Percentiles rank a stretch among this genome's conserved stretches.
These are phyloP conservation scores for Corvus cornix DNA, from an alignment of 2,113 vertebrate species.

Conservation along the genomic window DNA sequence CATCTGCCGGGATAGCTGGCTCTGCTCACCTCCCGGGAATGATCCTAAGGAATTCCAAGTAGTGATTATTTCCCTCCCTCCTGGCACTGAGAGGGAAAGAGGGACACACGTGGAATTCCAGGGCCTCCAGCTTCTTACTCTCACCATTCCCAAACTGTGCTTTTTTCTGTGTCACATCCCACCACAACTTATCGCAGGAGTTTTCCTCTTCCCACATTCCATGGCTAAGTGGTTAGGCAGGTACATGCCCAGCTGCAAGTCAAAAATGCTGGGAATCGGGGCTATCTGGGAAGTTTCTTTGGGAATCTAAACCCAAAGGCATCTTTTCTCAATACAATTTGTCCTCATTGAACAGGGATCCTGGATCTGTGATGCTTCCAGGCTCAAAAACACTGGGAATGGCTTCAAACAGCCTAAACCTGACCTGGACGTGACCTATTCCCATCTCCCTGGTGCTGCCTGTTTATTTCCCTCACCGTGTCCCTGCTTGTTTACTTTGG, in stretches of 20 bases:
- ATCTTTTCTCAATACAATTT: not conserved
- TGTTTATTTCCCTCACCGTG: not conserved
- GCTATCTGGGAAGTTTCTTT: not conserved
- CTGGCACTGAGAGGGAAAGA: not conserved
- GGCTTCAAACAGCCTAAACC: not conserved
- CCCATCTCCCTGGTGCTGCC: not conserved
- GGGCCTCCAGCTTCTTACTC: not conserved
- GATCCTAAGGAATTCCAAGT: not conserved
- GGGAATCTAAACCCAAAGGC: not conserved
- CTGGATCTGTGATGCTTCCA: not conserved
- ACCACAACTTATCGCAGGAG: not conserved
- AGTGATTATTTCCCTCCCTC: not conserved
- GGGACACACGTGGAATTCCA: not conserved
- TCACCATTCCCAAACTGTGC: rapidly evolving
- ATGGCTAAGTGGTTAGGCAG: not conserved
- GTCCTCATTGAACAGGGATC: not conserved
- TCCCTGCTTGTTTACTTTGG: not conserved
- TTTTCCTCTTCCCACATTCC: not conserved
- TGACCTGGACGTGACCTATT: not conserved
- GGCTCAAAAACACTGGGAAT: not conserved
- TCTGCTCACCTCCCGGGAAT: not conserved
- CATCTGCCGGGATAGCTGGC: not conserved
- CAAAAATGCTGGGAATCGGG: not conserved
- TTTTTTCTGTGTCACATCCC: not conserved
- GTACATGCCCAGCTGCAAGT: not conserved